phyloP scores from a whole-genome alignment of 2,797 vertebrate species.

The Sebastes matsubarae region DNA sequence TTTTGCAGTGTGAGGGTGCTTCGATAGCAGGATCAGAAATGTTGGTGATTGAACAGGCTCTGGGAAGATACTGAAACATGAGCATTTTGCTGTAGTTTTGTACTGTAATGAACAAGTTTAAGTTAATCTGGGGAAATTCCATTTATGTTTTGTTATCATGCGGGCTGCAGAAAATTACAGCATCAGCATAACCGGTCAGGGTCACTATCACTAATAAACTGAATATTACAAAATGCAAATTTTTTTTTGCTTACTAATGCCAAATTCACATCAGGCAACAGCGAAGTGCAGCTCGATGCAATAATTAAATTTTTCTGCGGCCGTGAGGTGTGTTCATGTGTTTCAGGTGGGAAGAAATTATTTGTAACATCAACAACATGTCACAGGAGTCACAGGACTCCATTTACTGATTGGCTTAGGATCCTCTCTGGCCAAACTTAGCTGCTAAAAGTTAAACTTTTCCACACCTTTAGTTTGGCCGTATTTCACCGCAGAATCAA shows the following conservation, averaged over 20 bases:
- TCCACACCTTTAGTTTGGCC: too few relatives aligned
- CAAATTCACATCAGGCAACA: too few relatives aligned
- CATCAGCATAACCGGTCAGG: not conserved
- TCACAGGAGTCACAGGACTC: too few relatives aligned
- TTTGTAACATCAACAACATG: too few relatives aligned
- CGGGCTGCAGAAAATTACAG: not conserved
- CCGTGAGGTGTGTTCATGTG: too few relatives aligned
- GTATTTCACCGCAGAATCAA: too few relatives aligned
- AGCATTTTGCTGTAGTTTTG: not conserved
- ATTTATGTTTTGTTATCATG: not conserved
- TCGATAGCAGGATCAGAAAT: conserved; percentile 40
- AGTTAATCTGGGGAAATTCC: not conserved
- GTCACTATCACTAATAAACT: not conserved
- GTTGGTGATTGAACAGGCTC: conserved; percentile 44
- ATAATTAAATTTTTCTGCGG: too few relatives aligned
- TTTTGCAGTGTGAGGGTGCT: conserved; percentile 25
- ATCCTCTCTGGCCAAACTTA: too few relatives aligned
- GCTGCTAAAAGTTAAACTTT: too few relatives aligned
- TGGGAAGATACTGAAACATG: not conserved
- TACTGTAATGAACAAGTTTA: not conserved
- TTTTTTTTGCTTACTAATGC: not conserved
- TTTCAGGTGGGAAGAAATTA: too few relatives aligned
- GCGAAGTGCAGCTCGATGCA: too few relatives aligned
- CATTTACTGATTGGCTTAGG: too few relatives aligned
- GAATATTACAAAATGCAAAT: conserved; percentile 3